phyloP scores from a whole-genome alignment of 2,797 vertebrate genomes.

The Fundulus diaphanus region DNA sequence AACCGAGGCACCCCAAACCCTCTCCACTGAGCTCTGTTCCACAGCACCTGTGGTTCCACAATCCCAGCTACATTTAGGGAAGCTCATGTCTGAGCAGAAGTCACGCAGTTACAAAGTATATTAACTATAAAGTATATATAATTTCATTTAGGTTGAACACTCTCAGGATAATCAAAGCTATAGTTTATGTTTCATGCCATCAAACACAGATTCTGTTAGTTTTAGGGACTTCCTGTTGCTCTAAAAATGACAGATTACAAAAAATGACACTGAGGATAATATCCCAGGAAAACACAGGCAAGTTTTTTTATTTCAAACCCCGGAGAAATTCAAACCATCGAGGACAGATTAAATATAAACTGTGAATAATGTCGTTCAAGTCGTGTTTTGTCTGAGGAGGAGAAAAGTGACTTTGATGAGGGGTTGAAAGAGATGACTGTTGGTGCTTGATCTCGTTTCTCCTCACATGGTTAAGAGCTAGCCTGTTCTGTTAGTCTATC shows the following conservation, averaged over 20 bases:
- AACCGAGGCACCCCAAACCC: too few species aligned
- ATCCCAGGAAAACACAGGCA: neutral
- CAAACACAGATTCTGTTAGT: too few species aligned
- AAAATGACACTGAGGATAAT: neutral
- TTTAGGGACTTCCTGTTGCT: neutral
- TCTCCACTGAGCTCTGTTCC: too few species aligned
- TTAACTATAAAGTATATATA: too few species aligned
- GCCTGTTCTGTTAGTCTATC: constrained; percentile 2
- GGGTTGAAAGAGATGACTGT: constrained; percentile 10
- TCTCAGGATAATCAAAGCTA: neutral
- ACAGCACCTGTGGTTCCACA: neutral
- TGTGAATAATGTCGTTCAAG: neutral
- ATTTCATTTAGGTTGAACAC: neutral
- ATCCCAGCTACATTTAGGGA: neutral
- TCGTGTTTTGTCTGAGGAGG: neutral
- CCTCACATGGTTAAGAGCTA: neutral
- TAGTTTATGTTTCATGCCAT: neutral
- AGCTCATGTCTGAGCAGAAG: neutral
- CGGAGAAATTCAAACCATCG: neutral
- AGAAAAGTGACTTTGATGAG: neutral
- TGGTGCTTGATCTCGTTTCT: constrained; percentile 9
- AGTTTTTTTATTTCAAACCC: neutral
- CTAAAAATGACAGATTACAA: neutral
- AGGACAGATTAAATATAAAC: neutral
- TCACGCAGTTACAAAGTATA: too few species aligned